A percentile compares a stretch with the other conserved stretches of the same genome.
These are phyloP conservation scores for Blennius ocellaris DNA, from an alignment of 2,113 vertebrate species.

Conservation along the genomic window DNA sequence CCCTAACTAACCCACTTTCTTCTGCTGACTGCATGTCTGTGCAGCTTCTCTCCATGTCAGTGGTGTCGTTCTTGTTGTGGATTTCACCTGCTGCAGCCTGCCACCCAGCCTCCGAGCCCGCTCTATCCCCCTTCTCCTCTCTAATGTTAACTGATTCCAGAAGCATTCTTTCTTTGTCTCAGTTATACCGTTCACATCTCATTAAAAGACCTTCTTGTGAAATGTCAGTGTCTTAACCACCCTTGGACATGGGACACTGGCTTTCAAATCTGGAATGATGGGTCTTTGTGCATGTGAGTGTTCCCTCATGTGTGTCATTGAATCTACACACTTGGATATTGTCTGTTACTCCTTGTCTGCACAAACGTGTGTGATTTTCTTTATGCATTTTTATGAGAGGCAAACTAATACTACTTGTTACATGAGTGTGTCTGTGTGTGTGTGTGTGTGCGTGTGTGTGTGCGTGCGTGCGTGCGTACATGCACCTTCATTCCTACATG, in stretches of 20 bases:
- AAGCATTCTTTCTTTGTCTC: slow-evolving; percentile 29
- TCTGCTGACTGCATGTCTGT: slow-evolving; percentile 7
- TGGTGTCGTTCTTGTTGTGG: not conserved
- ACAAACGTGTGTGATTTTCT: not conserved
- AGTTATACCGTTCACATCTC: slow-evolving; percentile 46
- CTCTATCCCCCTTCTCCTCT: not conserved
- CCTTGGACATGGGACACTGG: slow-evolving; percentile 51
- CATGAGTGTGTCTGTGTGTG: not conserved
- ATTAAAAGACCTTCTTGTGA: slow-evolving; percentile 61
- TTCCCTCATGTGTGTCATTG: slow-evolving; percentile 17
- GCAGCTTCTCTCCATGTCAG: slow-evolving; percentile 5
- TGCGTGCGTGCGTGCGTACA: not conserved
- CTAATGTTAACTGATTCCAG: slow-evolving; percentile 30
- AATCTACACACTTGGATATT: slow-evolving; percentile 15
- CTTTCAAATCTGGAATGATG: slow-evolving; percentile 51
- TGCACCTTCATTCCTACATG: slow-evolving; percentile 36
- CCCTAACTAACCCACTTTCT: slow-evolving; percentile 39
- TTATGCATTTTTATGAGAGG: slow-evolving; percentile 19
- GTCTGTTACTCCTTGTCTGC: slow-evolving; percentile 4
- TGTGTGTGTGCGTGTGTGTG: no score
- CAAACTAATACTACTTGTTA: slow-evolving; percentile 42
- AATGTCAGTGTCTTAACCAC: slow-evolving; percentile 66
- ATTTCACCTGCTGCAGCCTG: not conserved
- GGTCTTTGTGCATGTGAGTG: slow-evolving; percentile 37
- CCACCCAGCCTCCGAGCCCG: not conserved